A percentile compares a stretch with the other conserved stretches of the same genome.
Conservation (phyloP, 2,113 vertebrate genomes). For the Sturnira hondurensis region DNA sequence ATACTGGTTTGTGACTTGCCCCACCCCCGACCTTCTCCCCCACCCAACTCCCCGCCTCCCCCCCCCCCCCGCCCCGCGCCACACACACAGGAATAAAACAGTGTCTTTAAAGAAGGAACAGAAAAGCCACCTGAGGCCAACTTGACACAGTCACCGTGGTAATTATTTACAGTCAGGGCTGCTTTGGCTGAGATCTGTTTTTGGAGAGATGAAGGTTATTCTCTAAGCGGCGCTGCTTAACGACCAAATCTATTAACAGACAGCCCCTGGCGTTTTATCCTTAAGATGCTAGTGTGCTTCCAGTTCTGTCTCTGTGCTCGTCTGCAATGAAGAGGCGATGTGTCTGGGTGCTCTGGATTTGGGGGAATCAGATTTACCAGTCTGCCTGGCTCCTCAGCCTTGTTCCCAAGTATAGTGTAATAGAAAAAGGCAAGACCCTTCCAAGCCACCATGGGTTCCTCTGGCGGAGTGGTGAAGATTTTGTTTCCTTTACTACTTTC, state of each 20-base stretch:
- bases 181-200: conserved; percentile 37
- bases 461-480: neutral
- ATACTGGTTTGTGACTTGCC: no score
- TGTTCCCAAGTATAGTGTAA: conserved; percentile 49
- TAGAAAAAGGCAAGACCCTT: conserved; percentile 52
- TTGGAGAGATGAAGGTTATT: conserved; percentile 35
- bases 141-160: neutral
- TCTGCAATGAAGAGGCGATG: conserved; percentile 70
- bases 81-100: neutral
- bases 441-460: conserved; percentile 32
- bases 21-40: no score
- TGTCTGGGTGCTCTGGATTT: conserved; percentile 68
- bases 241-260: conserved; percentile 38
- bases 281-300: conserved; percentile 64
- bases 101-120: conserved; percentile 23
- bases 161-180: conserved; percentile 58
- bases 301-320: conserved; percentile 72
- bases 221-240: conserved; percentile 59
- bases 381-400: conserved; percentile 52
- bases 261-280: conserved; percentile 71
- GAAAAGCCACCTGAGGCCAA: neutral
- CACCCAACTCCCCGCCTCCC: neutral
- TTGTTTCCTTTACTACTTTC: conserved; percentile 66
- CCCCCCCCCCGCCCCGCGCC: no score
- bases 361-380: conserved; percentile 69